phyloP scores from a whole-genome alignment of 2,888 invertebrate genomes.

The Cyclophora albipunctata region DNA sequence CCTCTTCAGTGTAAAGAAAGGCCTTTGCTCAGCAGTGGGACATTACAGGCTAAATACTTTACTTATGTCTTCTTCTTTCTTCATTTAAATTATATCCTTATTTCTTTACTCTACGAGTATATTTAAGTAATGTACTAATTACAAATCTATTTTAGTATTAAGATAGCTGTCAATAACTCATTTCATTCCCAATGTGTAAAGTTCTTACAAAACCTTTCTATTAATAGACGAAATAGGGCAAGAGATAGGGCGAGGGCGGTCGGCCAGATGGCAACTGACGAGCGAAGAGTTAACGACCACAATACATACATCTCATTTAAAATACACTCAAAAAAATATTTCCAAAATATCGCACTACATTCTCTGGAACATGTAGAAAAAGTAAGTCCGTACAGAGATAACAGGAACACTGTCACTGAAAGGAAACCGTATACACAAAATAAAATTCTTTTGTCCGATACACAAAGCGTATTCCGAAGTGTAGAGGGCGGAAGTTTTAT shows the following conservation, averaged over 20 bases:
- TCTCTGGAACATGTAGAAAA: not conserved
- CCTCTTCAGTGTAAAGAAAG: too few relatives aligned
- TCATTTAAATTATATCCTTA: too few relatives aligned
- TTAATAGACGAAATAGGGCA: constrained; percentile 29
- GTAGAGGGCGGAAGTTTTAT: constrained; percentile 39
- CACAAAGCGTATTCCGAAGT: constrained; percentile 23
- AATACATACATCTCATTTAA: not conserved
- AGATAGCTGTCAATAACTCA: not conserved
- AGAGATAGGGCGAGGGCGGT: constrained; percentile 35
- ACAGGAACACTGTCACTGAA: constrained; percentile 5
- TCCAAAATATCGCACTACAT: not conserved
- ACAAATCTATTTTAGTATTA: too few relatives aligned
- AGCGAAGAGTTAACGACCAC: constrained; percentile 56
- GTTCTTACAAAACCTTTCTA: constrained; percentile 14
- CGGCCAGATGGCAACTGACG: constrained; percentile 58
- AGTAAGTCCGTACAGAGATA: not conserved
- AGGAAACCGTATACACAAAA: constrained; percentile 18
- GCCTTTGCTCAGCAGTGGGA: too few relatives aligned
- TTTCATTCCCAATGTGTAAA: not conserved
- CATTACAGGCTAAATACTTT: too few relatives aligned
- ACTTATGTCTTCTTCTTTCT: too few relatives aligned
- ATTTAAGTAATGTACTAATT: too few relatives aligned
- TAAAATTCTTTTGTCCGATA: constrained; percentile 24
- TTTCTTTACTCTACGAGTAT: too few relatives aligned
- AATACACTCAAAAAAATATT: not conserved